A percentile compares a stretch with the other conserved stretches of the same genome.
Evolutionary conservation across 1,140 invertebrate species (phyloP).

Genomic region (Lethocerus indicus): DNA sequence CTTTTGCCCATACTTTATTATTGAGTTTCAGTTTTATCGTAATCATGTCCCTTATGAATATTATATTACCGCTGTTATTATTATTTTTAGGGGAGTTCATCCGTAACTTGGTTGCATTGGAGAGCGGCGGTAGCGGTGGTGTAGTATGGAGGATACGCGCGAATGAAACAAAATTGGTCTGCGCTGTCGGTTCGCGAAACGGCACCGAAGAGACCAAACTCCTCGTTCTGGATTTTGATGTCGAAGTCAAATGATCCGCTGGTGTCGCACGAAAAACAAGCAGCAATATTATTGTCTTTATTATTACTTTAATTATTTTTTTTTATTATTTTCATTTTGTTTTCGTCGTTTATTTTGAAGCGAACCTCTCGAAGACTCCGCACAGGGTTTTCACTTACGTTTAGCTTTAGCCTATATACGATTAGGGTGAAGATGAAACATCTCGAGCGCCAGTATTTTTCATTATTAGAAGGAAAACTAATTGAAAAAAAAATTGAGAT

Average conservation of each 20-base stretch:
- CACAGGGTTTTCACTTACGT: too few species aligned
- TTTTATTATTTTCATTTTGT: background rate
- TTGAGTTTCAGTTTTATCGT: too few species aligned
- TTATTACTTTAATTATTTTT: conserved; percentile 7
- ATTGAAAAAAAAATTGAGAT: too few species aligned
- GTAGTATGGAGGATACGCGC: conserved; percentile 96
- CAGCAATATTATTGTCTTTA: background rate
- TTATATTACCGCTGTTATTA: conserved; percentile 3
- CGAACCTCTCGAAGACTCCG: too few species aligned
- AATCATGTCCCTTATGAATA: too few species aligned
- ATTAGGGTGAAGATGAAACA: too few species aligned
- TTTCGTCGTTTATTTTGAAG: background rate
- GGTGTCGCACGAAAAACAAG: background rate
- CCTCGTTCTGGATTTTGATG: conserved; percentile 91
- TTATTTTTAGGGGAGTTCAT: conserved; percentile 66
- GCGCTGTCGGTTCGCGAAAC: conserved; percentile 94
- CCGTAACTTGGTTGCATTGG: conserved; percentile 81
- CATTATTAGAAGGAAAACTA: too few species aligned
- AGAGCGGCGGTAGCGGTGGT: conserved; percentile 91
- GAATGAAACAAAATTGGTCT: conserved; percentile 91
- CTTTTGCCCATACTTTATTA: too few species aligned
- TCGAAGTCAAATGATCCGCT: conserved; percentile 31
- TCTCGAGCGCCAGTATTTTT: too few species aligned
- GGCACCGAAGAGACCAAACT: conserved; percentile 98
- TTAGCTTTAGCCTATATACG: too few species aligned